These are phyloP conservation scores for Bombus balteatus DNA, from an alignment of 1,140 invertebrate species.

Conservation along the genomic window DNA sequence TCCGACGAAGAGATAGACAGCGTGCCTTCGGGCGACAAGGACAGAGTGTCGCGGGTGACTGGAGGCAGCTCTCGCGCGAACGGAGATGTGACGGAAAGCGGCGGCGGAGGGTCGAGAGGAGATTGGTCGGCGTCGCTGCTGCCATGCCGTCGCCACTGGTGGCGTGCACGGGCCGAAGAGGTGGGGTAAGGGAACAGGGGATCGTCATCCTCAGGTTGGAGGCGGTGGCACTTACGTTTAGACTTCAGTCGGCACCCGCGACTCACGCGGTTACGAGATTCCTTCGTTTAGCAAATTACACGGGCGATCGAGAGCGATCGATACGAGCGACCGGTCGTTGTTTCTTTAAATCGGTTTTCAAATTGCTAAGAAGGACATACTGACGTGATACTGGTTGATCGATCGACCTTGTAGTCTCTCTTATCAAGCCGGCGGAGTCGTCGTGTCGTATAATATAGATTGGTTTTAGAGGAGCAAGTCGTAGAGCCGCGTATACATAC, in stretches of 20 bases:
- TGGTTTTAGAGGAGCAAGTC: background rate
- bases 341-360: background rate
- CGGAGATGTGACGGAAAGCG: constrained; percentile 60
- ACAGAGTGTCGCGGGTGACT: constrained; percentile 51
- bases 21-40: constrained; percentile 42
- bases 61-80: constrained; percentile 53
- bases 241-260: constrained; percentile 79
- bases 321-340: background rate
- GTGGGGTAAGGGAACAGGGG: constrained; percentile 53
- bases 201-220: constrained; percentile 80
- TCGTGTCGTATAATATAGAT: background rate
- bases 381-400: background rate
- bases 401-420: background rate
- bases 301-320: constrained; percentile 12
- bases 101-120: constrained; percentile 21
- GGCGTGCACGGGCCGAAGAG: constrained; percentile 51
- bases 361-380: background rate
- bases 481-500: background rate
- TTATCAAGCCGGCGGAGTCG: background rate
- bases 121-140: constrained; percentile 39
- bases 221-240: constrained; percentile 77
- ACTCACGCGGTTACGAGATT: constrained; percentile 69
- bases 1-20: background rate
- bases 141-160: constrained; percentile 50
- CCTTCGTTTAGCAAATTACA: constrained; percentile 10